These are phyloP conservation scores for Temnothorax ravouxi DNA, from an alignment of 2,888 invertebrate genomes.

Conservation along the genomic window DNA sequence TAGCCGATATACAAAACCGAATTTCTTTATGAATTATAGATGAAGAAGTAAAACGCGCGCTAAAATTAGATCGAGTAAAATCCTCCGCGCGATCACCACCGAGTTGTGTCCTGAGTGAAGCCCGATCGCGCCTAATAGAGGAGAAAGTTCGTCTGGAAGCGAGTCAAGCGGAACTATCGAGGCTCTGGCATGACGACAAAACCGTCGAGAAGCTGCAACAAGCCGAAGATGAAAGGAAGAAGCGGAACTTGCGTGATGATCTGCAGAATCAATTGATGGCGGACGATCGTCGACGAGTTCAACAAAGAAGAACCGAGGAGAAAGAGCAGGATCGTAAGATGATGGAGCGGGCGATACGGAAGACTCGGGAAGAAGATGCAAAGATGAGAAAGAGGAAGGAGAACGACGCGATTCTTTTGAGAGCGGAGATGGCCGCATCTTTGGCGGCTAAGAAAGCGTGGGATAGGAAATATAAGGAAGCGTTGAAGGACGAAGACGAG, in stretches of 20 bases:
- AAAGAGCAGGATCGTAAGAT: slow-evolving; percentile 73
- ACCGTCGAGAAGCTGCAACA: neutral
- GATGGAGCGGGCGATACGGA: slow-evolving; percentile 63
- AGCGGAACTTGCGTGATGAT: slow-evolving; percentile 45
- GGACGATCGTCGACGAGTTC: slow-evolving; percentile 67
- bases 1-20: neutral
- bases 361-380: slow-evolving; percentile 58
- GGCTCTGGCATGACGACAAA: slow-evolving; percentile 27
- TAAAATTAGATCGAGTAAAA: neutral
- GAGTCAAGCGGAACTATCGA: neutral
- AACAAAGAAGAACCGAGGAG: slow-evolving; percentile 66
- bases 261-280: slow-evolving; percentile 75
- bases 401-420: slow-evolving; percentile 51
- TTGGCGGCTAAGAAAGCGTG: slow-evolving; percentile 67
- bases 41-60: neutral
- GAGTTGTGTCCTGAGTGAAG: neutral
- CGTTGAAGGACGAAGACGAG: slow-evolving; percentile 67
- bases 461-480: slow-evolving; percentile 68
- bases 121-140: slow-evolving; percentile 10
- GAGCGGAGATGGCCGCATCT: slow-evolving; percentile 67
- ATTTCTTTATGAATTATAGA: neutral
- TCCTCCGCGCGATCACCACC: neutral
- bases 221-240: slow-evolving; percentile 40
- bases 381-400: slow-evolving; percentile 59
- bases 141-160: slow-evolving; percentile 17